Evolutionary conservation across 2,797 vertebrate species (phyloP), one percentile per base, ranked within the genome.

Genomic region (Pyrocephalus nanus): DNA sequence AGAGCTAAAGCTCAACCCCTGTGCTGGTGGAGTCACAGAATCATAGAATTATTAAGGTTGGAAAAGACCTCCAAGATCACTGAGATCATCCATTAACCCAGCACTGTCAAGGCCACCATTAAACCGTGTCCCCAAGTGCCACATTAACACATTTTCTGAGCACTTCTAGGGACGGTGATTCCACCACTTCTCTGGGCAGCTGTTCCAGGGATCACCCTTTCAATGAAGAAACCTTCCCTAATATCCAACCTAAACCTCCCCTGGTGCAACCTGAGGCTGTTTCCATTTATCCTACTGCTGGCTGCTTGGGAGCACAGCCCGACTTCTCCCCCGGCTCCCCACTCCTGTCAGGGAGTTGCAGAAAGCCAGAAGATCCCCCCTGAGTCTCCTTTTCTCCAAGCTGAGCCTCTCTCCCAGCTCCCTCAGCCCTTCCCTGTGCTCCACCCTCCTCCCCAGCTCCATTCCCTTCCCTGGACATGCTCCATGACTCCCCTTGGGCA

Each of bases 261-360:
- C 3, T 50, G 48, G 42, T 14, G 9, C 42, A 62, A 5, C 30
- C 6, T 6, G 36, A n/a, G 42, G 42, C 26, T 16, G 1, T 50
- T 50, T 9, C 48, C 5, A 12, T 48, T 42, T 6, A 2, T 34
- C 3, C 30, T 32, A 14, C 36, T 62, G 40, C 30, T 42, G 32
- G 30, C 36, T 61, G 10, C 40, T 38, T 58, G 58, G 5, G 5
- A 38, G 19, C 70, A 81, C 4, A 67, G 12, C 47, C 47, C 0
- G n/a, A 2, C 34, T 5, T 14, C 6, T 12, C 22, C 7, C 27
- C 16, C 0, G 1, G 9, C 19, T 74, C 20, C n/a, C 17, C 11
- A 9, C 34, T 88, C 42, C 62, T 82, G 18, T 1, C 70, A 75
- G 69, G 61, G 75, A 57, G 2, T 1, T 58, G 60, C 43, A 61